Percentiles rank a stretch among this genome's conserved stretches.
Evolutionary conservation across 37 sponge, comb jelly and placozoan species (phyloP).

Genomic region (Halichondria panicea): DNA sequence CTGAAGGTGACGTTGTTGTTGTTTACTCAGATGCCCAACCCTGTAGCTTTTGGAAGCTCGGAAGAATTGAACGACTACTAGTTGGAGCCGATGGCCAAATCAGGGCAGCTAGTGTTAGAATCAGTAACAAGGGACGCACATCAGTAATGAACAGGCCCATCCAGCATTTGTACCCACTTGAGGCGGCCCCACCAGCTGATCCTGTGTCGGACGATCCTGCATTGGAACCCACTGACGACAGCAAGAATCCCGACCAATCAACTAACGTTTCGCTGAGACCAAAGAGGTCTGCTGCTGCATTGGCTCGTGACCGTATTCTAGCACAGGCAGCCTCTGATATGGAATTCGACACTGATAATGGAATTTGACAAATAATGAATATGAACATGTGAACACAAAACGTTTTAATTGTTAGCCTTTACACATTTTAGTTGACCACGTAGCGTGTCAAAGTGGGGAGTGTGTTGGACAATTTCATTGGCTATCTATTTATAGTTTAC

Average conservation of each 20-base stretch:
- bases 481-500: no score
- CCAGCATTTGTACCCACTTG: slow-evolving; percentile 26
- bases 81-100: slow-evolving; percentile 18
- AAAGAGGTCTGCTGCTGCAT: neutral
- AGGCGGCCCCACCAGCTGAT: neutral
- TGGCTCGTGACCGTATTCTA: neutral
- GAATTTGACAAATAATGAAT: no score
- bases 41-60: slow-evolving; percentile 21
- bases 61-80: neutral
- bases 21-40: slow-evolving; percentile 17
- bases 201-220: neutral
- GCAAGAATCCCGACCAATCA: neutral
- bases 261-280: neutral
- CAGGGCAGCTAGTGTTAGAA: slow-evolving; percentile 13
- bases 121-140: neutral
- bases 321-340: neutral
- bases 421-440: no score
- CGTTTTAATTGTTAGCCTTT: no score
- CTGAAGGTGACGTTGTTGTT: slow-evolving; percentile 25
- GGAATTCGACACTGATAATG: neutral
- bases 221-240: neutral
- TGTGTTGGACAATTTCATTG: no score
- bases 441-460: no score
- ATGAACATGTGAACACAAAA: no score
- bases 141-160: neutral